Base-by-base conservation (phyloP, 2,797 vertebrate species). In the Sarcoramphus papa region DNA sequence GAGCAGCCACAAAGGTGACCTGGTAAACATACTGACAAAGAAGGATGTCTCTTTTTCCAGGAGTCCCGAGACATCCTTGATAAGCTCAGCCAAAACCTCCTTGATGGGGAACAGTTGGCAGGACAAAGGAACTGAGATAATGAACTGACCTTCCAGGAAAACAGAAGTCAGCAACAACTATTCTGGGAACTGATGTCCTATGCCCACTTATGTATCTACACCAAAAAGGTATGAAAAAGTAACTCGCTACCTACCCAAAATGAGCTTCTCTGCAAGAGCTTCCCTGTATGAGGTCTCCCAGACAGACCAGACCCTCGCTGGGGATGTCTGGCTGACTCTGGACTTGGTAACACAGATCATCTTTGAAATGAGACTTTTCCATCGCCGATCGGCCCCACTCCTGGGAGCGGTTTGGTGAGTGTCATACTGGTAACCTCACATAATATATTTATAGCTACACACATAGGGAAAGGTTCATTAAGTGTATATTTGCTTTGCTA, bases 361-460 rank as follows among this genome's bases (percentile, higher is more conserved):
- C 19, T 37, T 54, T 54, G 57, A 45, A 83, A 18, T 12, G 25
- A 62, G 15, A 43, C 25, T 35, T 45, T 30, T 31, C 33, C 7
- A 20, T 54, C 33, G 4, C 40, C 1, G 1, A 21, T 4, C 8
- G 3, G 20, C 22, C 31, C 16, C 31, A 0, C 20, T 72, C 47
- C 47, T 51, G 31, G 37, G 21, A 70, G 31, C 3, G 1, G 33
- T 45, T 45, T 25, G 37, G 40, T 4, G 16, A 82, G 20, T 9
- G 17, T 45, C 15, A 10, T 20, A 21, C 56, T 2, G 3, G 48
- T 45, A 12, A 63, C 13, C 40, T 72, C 57, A 14, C 18, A 9
- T 30, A 25, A 63, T 31, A 17, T 25, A 62, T 35, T 45, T 45
- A 72, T 18, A 53, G 40, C 28, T 35, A 45, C 12, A 6, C 45